Base-by-base conservation (phyloP, 2,113 vertebrate genomes). In the Macquaria ambigua region DNA sequence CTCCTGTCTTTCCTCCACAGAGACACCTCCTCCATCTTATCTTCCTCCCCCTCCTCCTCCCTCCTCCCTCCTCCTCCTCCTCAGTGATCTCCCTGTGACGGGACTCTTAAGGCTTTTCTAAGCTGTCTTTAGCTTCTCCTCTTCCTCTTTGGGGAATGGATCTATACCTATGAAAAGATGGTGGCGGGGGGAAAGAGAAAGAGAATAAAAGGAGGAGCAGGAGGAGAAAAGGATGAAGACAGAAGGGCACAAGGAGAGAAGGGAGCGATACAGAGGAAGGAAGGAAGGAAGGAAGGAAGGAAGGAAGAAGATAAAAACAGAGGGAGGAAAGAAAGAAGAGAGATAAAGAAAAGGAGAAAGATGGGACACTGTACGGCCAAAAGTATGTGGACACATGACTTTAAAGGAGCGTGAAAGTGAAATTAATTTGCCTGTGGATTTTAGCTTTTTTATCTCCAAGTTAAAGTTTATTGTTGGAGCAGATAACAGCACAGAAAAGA, bases 51-150 rank as follows among this genome's bases (percentile, higher is more conserved):
- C n/a, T n/a, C n/a, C n/a, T n/a, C 12, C 3, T 8, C 21, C 9
- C 3, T 25, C 6, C 20, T 25, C 8, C 48, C 20, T 6, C 28
- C 20, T 58, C 39, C n/a, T 46, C 58, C 59, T 16, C 52, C 55
- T 18, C 18, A 31, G 59, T 88, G 69, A 81, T 88, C 80, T 77
- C 58, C 28, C 56, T 64, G 69, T 84, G 71, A 83, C 43, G 67
- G 56, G 59, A 71, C 73, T 77, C 79, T 25, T 78, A 71, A 87
- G 67, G 52, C 84, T 74, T 62, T 28, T 58, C 74, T 81, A 78
- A 86, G 75, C 86, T 77, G 61, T 70, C 82, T 88, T 85, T 77
- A 88, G 83, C 69, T 82, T 69, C 75, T 86, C 53, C 55, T 88
- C 84, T 74, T 88, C 79, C 72, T 89, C 88, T 67, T 43, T 14